These are phyloP conservation scores for Gryon sp. DNA, from an alignment of 1,140 invertebrate genomes.

Conservation along the genomic window DNA sequence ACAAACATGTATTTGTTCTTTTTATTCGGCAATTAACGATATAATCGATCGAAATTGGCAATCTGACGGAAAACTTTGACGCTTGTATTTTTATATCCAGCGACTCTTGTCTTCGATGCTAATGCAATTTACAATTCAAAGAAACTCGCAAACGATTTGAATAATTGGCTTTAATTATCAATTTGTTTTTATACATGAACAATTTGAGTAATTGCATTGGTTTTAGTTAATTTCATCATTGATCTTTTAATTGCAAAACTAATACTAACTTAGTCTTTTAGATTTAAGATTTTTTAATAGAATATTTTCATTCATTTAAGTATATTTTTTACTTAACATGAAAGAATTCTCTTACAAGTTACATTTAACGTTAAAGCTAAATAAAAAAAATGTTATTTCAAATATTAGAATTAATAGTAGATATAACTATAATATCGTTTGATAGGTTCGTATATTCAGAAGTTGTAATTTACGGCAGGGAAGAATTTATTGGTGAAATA, in stretches of 20 bases:
- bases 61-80: conserved; percentile 18
- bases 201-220: not conserved
- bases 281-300: no score
- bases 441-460: no score
- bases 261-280: not conserved
- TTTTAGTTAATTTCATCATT: not conserved
- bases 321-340: no score
- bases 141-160: conserved; percentile 1
- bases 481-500: conserved; percentile 17
- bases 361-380: no score
- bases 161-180: conserved; percentile 28
- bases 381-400: no score
- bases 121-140: conserved; percentile 46
- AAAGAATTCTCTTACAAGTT: no score
- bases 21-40: conserved; percentile 17
- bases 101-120: conserved; percentile 18
- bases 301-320: no score
- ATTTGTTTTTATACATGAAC: conserved; percentile 15
- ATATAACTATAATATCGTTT: no score
- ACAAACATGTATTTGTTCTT: conserved; percentile 26
- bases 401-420: no score
- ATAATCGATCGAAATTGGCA: conserved; percentile 30
- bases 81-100: conserved; percentile 24
- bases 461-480: no score
- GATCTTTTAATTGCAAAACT: not conserved